A percentile compares a stretch with the other conserved stretches of the same genome.
Evolutionary conservation across 2,797 vertebrate genomes (phyloP).

Genomic region (Lates japonicus): DNA sequence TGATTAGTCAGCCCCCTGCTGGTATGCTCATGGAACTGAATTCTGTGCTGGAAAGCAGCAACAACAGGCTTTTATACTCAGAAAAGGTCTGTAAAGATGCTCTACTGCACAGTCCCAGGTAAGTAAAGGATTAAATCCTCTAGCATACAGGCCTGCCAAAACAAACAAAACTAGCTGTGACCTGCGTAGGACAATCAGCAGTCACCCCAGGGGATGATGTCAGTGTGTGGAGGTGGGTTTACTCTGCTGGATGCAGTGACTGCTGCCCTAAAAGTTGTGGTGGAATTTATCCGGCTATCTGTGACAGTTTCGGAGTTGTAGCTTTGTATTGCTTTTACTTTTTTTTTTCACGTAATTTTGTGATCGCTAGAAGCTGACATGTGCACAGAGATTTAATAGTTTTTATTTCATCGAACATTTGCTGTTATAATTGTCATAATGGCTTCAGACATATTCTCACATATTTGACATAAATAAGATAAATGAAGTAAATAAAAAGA

Average conservation of each 20-base stretch:
- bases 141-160: constrained; percentile 71
- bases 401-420: background rate
- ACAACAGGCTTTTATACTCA: constrained; percentile 70
- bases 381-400: background rate
- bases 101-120: constrained; percentile 65
- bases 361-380: background rate
- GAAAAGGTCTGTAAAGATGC: constrained; percentile 73
- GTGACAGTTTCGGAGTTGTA: constrained; percentile 5
- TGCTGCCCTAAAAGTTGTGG: constrained; percentile 31
- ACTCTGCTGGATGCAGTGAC: constrained; percentile 28
- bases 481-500: background rate
- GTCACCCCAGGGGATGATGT: constrained; percentile 64
- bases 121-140: constrained; percentile 78
- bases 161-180: constrained; percentile 77
- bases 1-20: constrained; percentile 44
- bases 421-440: background rate
- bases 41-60: constrained; percentile 61
- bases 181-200: constrained; percentile 65
- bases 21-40: constrained; percentile 51
- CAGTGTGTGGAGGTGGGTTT: constrained; percentile 55
- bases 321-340: constrained; percentile 4
- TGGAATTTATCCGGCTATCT: constrained; percentile 8
- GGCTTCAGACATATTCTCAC: background rate
- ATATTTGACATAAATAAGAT: background rate
- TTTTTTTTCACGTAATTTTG: background rate